phyloP scores from a whole-genome alignment of 2,888 invertebrate genomes.

The Pandemis heparana region DNA sequence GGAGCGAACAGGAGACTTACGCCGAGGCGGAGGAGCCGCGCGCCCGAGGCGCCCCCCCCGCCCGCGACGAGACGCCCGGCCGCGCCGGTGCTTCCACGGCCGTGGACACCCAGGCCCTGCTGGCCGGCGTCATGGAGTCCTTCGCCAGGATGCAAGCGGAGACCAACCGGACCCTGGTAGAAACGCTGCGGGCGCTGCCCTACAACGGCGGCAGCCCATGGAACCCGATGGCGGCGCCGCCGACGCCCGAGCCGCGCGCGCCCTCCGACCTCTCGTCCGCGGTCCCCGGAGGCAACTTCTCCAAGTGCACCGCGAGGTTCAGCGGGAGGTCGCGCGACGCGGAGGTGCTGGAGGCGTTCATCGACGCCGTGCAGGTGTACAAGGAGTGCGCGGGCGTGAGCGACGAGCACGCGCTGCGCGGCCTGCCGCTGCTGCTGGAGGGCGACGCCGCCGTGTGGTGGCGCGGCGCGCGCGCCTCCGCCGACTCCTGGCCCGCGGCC shows the following conservation, averaged over 20 bases:
- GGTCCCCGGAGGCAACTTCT: conserved; percentile 6
- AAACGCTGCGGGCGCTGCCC: not conserved
- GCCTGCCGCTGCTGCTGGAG: conserved; percentile 35
- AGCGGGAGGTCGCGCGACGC: conserved; percentile 19
- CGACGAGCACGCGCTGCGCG: conserved; percentile 29
- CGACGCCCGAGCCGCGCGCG: not conserved
- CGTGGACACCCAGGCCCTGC: not conserved
- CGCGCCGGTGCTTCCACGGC: not conserved
- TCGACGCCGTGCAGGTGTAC: conserved; percentile 23
- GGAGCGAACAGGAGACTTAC: not conserved
- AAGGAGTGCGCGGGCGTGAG: conserved; percentile 32
- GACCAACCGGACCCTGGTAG: conserved; percentile 11
- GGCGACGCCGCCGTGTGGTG: conserved; percentile 37
- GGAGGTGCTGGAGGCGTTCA: conserved; percentile 26
- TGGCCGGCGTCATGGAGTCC: conserved; percentile 16
- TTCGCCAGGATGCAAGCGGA: conserved; percentile 20
- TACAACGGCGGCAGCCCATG: not conserved
- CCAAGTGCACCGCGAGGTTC: conserved; percentile 34
- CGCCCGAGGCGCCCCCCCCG: not conserved
- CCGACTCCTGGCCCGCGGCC: conserved; percentile 20
- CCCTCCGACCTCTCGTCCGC: not conserved
- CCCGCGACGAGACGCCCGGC: not conserved
- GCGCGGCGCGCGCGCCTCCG: conserved; percentile 25
- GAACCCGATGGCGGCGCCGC: not conserved
- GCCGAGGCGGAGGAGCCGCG: conserved; percentile 6